Base-by-base conservation (phyloP, 2,888 invertebrate species). In the Steromphala cineraria region DNA sequence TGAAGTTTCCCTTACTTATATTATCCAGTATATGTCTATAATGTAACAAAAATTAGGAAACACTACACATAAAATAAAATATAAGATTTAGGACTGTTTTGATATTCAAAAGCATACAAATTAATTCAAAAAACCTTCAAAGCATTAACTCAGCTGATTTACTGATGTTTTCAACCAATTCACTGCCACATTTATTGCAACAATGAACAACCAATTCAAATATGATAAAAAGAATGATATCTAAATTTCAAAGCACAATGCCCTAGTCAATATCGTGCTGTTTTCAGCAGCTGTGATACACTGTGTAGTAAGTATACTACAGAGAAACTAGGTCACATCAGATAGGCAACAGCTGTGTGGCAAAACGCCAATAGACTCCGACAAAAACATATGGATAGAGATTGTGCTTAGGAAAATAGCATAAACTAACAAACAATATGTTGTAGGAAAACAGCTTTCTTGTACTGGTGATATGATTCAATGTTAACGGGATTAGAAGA, bases 301-400 rank as follows among this genome's bases (percentile, higher is more conserved):
- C 36, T n/a, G 62, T 40, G 36, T 78, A 78, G 56, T 62, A 62
- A 36, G 36, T 62, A 67, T 78, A 62, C 40, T 78, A 78, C 62
- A 8, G 78, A 40, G 40, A 67, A 62, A 62, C 62, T 78, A 62
- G 78, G 31, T 36, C 62, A 62, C 2, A 67, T 62, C 31, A 31
- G 53, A 62, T 56, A 36, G 62, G 78, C 46, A 78, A 67, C 62
- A 62, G 17, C 36, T 19, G 21, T 52, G 13, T 46, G n/a, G 52
- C 46, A 0, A 79, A 52, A 17, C 10, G 46, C 19, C 40, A 46
- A 52, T 17, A 75, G 46, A 75, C 19, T 17, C 21, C n/a, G 17
- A 52, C 19, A 52, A 52, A 52, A 75, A 46, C 46, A 75, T 10
- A 75, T 19, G 31, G 52, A 52, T 40, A 52, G 52, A 52, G 40